phyloP scores from a whole-genome alignment of 2,797 vertebrate genomes.

The Emys orbicularis region DNA sequence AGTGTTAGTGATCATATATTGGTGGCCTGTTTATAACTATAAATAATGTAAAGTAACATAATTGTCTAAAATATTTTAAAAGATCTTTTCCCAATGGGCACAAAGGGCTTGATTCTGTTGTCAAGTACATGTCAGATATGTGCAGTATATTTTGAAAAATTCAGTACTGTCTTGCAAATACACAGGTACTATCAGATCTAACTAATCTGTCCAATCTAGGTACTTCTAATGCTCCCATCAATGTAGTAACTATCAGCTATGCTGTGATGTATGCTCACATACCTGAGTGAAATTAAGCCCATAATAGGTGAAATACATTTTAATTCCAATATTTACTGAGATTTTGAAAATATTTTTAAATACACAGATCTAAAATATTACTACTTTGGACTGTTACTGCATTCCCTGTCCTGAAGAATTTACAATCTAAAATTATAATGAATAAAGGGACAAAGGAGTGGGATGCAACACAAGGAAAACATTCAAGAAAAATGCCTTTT shows the following conservation, averaged over 20 bases:
- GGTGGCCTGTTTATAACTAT: background rate
- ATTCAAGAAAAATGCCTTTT: background rate
- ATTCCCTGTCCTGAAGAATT: background rate
- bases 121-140: background rate
- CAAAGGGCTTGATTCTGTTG: slow-evolving; percentile 18
- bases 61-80: background rate
- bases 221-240: background rate
- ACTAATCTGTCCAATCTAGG: background rate
- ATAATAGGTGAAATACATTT: background rate
- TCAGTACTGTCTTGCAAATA: background rate
- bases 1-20: background rate
- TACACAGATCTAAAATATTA: slow-evolving; percentile 17
- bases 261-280: background rate
- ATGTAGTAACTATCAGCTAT: no score
- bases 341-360: slow-evolving; percentile 54
- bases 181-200: background rate
- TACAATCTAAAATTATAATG: background rate
- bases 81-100: background rate
- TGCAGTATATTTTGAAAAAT: slow-evolving; percentile 34
- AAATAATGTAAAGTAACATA: slow-evolving; percentile 10
- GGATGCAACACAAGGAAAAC: background rate
- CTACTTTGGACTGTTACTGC: background rate
- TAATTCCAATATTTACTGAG: slow-evolving; percentile 37
- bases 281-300: no score
- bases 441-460: background rate